These are phyloP conservation scores for Mustela erminea DNA, from an alignment of 2,797 vertebrate genomes.

Conservation along the genomic window DNA sequence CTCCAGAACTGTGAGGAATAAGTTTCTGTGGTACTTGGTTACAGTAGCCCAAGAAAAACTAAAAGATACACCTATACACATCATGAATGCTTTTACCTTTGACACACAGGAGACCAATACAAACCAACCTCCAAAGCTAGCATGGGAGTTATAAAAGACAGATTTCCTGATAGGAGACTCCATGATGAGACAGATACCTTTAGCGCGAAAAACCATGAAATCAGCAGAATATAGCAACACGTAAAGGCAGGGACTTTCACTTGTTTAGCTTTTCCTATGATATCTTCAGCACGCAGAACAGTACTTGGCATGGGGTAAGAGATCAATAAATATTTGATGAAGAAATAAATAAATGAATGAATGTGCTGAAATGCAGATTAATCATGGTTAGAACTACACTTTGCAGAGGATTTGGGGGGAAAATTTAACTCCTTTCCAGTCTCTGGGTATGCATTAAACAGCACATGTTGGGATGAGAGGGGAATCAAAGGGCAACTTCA, in stretches of 20 bases:
- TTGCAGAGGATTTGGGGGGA: neutral
- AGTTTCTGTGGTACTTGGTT: neutral
- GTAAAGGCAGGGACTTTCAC: neutral
- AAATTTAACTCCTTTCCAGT: constrained; percentile 23
- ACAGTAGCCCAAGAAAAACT: neutral
- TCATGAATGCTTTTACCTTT: constrained; percentile 30
- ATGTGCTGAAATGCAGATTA: neutral
- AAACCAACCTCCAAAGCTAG: constrained; percentile 54
- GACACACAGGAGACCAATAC: neutral
- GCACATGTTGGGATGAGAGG: neutral
- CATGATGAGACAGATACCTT: neutral
- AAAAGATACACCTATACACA: neutral
- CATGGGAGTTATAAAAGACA: neutral
- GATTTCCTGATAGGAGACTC: constrained; percentile 46
- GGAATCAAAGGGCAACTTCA: neutral
- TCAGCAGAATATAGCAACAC: neutral
- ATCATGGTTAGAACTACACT: constrained; percentile 5
- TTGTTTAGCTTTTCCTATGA: neutral
- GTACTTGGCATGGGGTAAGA: neutral
- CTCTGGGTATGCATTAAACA: neutral
- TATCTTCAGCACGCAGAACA: constrained; percentile 13
- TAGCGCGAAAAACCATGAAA: constrained; percentile 22
- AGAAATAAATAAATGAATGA: constrained; percentile 4
- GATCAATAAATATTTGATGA: constrained; percentile 22
- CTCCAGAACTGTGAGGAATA: neutral